phyloP scores from a whole-genome alignment of 2,113 vertebrate species.

The Narcine bancroftii region DNA sequence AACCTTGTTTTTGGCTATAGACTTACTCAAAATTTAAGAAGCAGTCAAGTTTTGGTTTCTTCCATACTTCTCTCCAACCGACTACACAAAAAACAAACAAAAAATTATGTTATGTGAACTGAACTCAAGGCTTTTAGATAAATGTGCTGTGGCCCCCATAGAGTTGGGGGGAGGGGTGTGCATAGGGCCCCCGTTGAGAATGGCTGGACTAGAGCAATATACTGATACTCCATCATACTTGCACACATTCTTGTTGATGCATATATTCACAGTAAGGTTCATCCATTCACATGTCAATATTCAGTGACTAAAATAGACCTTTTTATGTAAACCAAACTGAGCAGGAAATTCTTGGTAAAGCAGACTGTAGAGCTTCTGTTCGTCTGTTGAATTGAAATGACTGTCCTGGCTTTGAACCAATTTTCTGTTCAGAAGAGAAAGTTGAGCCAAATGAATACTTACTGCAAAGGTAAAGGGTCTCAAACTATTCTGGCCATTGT shows the following conservation, averaged over 20 bases:
- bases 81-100: no score
- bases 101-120: no score
- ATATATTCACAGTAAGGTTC: background rate
- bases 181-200: no score
- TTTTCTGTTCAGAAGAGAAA: slow-evolving; percentile 13
- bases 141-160: no score
- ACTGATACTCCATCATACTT: background rate
- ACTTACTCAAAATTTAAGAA: no score
- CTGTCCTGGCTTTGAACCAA: background rate
- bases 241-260: background rate
- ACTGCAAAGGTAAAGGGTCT: background rate
- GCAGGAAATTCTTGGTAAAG: background rate
- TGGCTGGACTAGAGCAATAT: no score
- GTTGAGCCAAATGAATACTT: background rate
- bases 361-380: background rate
- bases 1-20: no score
- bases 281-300: background rate
- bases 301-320: slow-evolving; percentile 4
- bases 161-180: no score
- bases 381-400: background rate
- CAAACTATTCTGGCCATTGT: slow-evolving; percentile 43
- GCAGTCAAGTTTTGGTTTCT: no score
- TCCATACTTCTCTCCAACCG: no score
- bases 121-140: no score
- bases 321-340: background rate